Conservation (phyloP, 2,797 vertebrate species). For the Taeniopygia guttata region DNA sequence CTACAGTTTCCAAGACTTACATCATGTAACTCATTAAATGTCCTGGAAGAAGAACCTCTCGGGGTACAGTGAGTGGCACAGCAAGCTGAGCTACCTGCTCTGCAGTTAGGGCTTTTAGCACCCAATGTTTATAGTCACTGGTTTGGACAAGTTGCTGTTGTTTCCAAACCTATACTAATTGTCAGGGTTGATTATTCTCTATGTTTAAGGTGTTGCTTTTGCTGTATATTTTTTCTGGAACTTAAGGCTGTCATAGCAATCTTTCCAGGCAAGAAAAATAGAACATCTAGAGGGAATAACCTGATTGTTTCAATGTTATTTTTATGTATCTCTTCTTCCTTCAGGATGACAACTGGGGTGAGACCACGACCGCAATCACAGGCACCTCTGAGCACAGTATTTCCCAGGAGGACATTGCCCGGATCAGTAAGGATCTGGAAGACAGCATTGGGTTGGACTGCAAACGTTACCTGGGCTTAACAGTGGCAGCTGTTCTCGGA, state of each 20-base stretch:
- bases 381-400: conserved; percentile 96
- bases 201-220: background rate
- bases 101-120: background rate
- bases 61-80: background rate
- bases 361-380: conserved; percentile 95
- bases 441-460: conserved; percentile 83
- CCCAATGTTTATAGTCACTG: background rate
- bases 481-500: conserved; percentile 80
- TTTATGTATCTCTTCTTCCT: background rate
- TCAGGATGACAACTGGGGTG: conserved; percentile 98
- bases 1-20: conserved; percentile 32
- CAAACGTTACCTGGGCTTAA: conserved; percentile 85
- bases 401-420: conserved; percentile 93
- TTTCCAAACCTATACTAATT: background rate
- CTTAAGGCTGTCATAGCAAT: background rate
- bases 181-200: background rate
- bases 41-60: background rate
- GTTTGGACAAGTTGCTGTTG: background rate
- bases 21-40: background rate
- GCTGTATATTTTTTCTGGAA: background rate
- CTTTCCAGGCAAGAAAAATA: background rate
- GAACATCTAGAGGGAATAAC: background rate
- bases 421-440: conserved; percentile 87
- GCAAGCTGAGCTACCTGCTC: conserved; percentile 12
- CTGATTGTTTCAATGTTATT: background rate